These are phyloP conservation scores for Eumerus sabulonum DNA, from an alignment of 2,888 invertebrate species.

Conservation along the genomic window DNA sequence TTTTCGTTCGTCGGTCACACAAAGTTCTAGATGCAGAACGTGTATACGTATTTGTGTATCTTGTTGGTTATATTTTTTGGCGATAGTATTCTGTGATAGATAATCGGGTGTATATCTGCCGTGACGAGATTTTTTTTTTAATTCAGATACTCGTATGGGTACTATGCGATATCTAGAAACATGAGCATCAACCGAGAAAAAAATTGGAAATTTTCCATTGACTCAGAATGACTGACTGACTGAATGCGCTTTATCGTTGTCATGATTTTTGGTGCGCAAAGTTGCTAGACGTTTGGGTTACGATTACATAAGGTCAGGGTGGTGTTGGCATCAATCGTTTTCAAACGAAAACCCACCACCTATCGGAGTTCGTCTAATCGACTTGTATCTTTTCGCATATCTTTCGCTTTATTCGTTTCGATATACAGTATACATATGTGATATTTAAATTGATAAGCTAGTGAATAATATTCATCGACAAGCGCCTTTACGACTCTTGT, in stretches of 20 bases:
- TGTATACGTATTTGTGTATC: neutral
- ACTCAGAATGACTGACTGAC: neutral
- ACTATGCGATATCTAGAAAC: neutral
- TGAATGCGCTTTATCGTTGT: constrained; percentile 18
- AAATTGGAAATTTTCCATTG: constrained; percentile 59
- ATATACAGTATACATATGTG: too few relatives aligned
- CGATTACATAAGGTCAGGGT: constrained; percentile 63
- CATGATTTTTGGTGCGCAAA: constrained; percentile 51
- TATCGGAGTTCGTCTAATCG: too few relatives aligned
- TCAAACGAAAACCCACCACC: too few relatives aligned
- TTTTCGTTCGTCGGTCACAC: constrained; percentile 3
- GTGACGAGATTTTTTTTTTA: neutral
- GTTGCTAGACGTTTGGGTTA: constrained; percentile 35
- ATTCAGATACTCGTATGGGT: neutral
- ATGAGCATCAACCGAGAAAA: constrained; percentile 2
- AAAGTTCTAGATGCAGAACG: neutral
- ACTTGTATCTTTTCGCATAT: too few relatives aligned
- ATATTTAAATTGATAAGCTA: too few relatives aligned
- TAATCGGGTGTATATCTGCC: too few relatives aligned
- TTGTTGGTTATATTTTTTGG: neutral
- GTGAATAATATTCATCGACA: too few relatives aligned
- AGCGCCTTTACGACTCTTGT: too few relatives aligned
- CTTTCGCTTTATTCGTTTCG: too few relatives aligned
- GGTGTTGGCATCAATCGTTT: constrained; percentile 1
- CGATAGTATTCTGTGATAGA: too few relatives aligned